Evolutionary conservation across 2,888 invertebrate genomes (phyloP).

Genomic region (Periphyllus acericola): DNA sequence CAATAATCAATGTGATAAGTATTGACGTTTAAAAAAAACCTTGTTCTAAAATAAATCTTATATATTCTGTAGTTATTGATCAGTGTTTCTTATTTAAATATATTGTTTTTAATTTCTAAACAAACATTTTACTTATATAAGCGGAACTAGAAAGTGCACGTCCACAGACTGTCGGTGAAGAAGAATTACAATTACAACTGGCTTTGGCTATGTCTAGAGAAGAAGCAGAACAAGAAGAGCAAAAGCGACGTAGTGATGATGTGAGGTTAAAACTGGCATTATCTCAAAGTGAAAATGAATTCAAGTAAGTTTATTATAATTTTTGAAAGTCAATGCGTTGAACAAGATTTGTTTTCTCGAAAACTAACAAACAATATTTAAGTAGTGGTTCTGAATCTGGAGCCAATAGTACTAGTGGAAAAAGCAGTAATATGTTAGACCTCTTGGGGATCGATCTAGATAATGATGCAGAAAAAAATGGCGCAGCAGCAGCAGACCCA

Average conservation of each 20-base stretch:
- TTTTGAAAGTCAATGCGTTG: conserved; percentile 8
- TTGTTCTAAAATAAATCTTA: neutral
- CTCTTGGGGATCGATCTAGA: conserved; percentile 78
- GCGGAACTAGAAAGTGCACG: conserved; percentile 89
- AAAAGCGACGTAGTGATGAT: conserved; percentile 92
- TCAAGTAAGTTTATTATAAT: conserved; percentile 73
- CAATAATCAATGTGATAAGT: no score
- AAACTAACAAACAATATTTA: conserved; percentile 51
- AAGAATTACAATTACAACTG: conserved; percentile 96
- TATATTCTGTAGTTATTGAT: neutral
- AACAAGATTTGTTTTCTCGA: conserved; percentile 39
- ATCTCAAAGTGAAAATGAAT: conserved; percentile 93
- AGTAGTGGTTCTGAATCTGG: conserved; percentile 61
- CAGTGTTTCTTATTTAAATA: neutral
- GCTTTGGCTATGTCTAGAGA: conserved; percentile 98
- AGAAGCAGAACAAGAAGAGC: conserved; percentile 97
- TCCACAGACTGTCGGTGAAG: conserved; percentile 96
- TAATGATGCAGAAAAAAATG: conserved; percentile 67
- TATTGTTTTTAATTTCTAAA: neutral
- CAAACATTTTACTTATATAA: conserved; percentile 19
- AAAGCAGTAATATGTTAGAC: conserved; percentile 79
- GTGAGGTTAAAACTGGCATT: conserved; percentile 94
- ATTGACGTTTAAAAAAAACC: no score
- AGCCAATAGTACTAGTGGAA: conserved; percentile 52
- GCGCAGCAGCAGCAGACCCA: conserved; percentile 74